Percentiles rank a stretch among this genome's conserved stretches.
phyloP scores from a whole-genome alignment of 2,888 invertebrate genomes.

The Diplazon laetatorius region DNA sequence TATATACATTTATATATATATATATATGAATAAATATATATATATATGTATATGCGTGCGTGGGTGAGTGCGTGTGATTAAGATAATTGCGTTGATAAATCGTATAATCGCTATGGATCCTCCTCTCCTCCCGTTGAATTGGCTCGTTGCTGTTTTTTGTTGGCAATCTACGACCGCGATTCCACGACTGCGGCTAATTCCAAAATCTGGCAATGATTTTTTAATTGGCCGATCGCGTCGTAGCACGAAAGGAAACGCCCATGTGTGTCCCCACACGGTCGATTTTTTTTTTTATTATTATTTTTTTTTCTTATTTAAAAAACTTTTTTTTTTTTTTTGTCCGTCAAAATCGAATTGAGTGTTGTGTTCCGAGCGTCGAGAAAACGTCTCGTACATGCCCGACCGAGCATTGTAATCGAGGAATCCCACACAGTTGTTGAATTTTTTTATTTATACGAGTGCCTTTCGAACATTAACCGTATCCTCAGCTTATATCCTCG shows the following conservation, averaged over 20 bases:
- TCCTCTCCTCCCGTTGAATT: background rate
- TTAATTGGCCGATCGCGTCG: too few relatives aligned
- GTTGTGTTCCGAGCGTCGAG: too few relatives aligned
- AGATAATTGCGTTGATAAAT: conserved; percentile 67
- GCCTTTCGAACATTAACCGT: conserved; percentile 79
- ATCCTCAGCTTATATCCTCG: conserved; percentile 2
- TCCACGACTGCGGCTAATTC: too few relatives aligned
- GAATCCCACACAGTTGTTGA: conserved; percentile 68
- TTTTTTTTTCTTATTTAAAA: too few relatives aligned
- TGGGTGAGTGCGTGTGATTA: conserved; percentile 41
- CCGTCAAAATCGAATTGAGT: too few relatives aligned
- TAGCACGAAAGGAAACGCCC: background rate
- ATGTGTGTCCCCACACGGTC: conserved; percentile 3
- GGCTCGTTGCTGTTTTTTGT: background rate
- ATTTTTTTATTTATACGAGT: conserved; percentile 81
- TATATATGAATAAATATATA: too few relatives aligned
- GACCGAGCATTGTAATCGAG: conserved; percentile 62
- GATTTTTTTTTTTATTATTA: too few relatives aligned
- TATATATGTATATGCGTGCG: conserved; percentile 26
- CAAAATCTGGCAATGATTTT: too few relatives aligned
- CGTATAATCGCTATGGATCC: background rate
- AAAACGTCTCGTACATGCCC: background rate
- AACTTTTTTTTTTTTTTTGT: too few relatives aligned
- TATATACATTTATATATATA: too few relatives aligned
- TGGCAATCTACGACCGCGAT: too few relatives aligned